Base-by-base conservation (phyloP, 2,888 invertebrate species). In the Eupithecia subumbrata region DNA sequence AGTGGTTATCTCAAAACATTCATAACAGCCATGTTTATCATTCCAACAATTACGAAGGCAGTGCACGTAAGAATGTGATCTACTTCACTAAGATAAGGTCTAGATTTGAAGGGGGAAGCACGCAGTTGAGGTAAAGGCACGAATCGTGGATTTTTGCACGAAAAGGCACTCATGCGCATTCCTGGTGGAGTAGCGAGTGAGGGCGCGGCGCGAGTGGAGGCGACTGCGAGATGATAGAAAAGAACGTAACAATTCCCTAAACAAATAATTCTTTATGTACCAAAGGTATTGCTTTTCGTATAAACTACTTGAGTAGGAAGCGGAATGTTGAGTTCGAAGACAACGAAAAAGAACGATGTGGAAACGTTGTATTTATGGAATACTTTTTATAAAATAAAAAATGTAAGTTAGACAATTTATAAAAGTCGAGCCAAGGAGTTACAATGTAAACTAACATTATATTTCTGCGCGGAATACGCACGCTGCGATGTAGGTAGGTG, bases 91-190 rank as follows among this genome's bases (percentile, higher is more conserved):
- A 70, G 76, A 77, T 76, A 76, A 77, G 77, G 74, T 71, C 9
- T 22, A 77, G 45, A 72, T 66, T 71, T 22, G 72, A 74, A 18
- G 43, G 22, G 16, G 34, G n/a, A 56, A 73, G 68, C 76, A 79
- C 78, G 77, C 76, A 74, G 74, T 76, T 74, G 43, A 67, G 69
- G 77, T 79, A 79, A 79, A 79, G 76, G 77, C 71, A 79, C 66
- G 76, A 78, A 77, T 79, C 81, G 89, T 90, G 90, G 84, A 89
- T 90, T 87, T 90, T 89, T 88, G 91, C 92, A 92, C 90, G 92
- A 90, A 87, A 83, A 79, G 69, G 79, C 82, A 77, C 78, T 82
- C 80, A 85, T 84, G 79, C 84, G 85, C 88, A 89, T 89, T 86
- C 89, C 85, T 80, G 80, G 76, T 5, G 66, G n/a, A 78, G 79